phyloP scores from a whole-genome alignment of 2,888 invertebrate genomes.

The Cephus sareptanus region DNA sequence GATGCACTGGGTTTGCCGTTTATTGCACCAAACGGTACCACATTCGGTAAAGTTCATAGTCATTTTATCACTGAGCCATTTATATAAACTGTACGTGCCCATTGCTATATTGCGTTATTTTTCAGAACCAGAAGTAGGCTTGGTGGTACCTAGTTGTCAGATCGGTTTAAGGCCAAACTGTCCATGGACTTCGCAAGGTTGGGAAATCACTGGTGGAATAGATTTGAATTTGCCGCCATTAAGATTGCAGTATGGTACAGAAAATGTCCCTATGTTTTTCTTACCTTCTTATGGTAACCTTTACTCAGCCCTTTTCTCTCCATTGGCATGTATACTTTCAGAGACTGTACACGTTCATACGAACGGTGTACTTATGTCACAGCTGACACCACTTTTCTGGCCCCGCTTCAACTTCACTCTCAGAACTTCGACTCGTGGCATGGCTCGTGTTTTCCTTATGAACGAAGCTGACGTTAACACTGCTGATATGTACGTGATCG shows the following conservation, averaged over 20 bases:
- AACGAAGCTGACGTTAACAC: slow-evolving; percentile 18
- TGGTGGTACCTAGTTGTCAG: slow-evolving; percentile 32
- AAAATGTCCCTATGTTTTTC: background rate
- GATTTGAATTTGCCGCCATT: slow-evolving; percentile 27
- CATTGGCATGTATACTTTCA: slow-evolving; percentile 11
- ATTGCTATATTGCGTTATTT: slow-evolving; percentile 6
- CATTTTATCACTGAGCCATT: slow-evolving; percentile 15
- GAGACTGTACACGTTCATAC: slow-evolving; percentile 26
- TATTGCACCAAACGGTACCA: slow-evolving; percentile 27
- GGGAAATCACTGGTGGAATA: slow-evolving; percentile 27
- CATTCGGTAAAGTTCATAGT: slow-evolving; percentile 26
- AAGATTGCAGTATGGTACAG: slow-evolving; percentile 19
- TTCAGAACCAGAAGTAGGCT: slow-evolving; percentile 32
- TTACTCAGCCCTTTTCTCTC: background rate
- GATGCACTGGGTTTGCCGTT: slow-evolving; percentile 29
- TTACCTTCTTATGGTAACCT: background rate
- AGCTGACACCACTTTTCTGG: slow-evolving; percentile 27
- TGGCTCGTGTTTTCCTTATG: slow-evolving; percentile 27
- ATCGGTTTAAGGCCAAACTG: slow-evolving; percentile 31
- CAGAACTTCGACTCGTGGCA: slow-evolving; percentile 25
- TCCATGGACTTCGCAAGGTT: slow-evolving; percentile 31
- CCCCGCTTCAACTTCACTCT: slow-evolving; percentile 31
- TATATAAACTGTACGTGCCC: background rate
- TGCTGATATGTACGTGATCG: slow-evolving; percentile 32
- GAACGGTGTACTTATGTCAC: slow-evolving; percentile 21